Evolutionary conservation across 2,797 vertebrate genomes (phyloP).

Genomic region (Malacoraja senta): DNA sequence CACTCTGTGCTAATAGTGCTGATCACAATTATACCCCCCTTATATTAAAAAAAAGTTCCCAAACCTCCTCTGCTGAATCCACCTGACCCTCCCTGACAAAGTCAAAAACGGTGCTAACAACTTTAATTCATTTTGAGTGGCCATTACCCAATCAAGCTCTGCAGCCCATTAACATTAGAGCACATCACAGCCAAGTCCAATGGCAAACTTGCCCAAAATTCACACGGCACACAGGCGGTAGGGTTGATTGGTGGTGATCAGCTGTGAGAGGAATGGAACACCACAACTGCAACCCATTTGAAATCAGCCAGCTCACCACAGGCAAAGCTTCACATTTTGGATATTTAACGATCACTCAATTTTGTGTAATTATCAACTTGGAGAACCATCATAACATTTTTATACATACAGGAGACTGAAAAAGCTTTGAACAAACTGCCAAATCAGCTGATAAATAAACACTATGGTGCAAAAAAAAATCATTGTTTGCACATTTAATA

Average conservation of each 20-base stretch:
- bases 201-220: neutral
- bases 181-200: neutral
- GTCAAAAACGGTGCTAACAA: neutral
- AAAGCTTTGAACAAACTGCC: slow-evolving; percentile 1
- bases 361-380: neutral
- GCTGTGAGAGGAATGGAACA: neutral
- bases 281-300: neutral
- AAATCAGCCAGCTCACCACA: neutral
- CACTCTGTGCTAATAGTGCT: neutral
- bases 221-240: neutral
- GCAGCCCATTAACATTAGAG: neutral
- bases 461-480: neutral
- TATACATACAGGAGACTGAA: neutral
- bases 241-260: neutral
- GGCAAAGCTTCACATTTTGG: neutral
- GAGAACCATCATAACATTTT: neutral
- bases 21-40: neutral
- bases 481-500: neutral
- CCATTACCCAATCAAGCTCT: neutral
- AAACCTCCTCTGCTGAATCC: neutral
- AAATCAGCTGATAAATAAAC: neutral
- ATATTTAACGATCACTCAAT: neutral
- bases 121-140: neutral
- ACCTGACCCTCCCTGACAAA: neutral
- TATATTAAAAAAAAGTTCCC: neutral